phyloP scores from a whole-genome alignment of 2,888 invertebrate species.

The Metellina segmentata region DNA sequence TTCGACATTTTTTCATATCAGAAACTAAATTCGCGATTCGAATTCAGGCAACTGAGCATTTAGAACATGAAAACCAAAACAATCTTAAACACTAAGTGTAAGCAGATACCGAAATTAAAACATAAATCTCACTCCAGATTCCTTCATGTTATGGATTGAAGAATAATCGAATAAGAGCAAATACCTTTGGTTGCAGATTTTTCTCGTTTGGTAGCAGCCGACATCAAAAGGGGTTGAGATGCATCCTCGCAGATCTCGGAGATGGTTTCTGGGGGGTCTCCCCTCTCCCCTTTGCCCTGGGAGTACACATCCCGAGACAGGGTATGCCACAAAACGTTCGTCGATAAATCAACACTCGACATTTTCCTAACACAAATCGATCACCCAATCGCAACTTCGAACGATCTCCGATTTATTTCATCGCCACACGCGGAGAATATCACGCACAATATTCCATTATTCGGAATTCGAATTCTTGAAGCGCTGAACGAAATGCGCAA shows the following conservation, averaged over 20 bases:
- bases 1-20: too few species aligned
- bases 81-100: not conserved
- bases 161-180: too few species aligned
- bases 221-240: slow-evolving; percentile 31
- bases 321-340: slow-evolving; percentile 58
- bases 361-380: not conserved
- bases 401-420: not conserved
- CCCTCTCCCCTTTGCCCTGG: not conserved
- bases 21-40: too few species aligned
- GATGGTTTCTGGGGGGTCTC: slow-evolving; percentile 12
- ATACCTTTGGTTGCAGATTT: too few species aligned
- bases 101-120: not conserved
- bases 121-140: not conserved
- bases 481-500: not conserved
- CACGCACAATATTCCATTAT: not conserved
- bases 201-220: not conserved
- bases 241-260: slow-evolving; percentile 41
- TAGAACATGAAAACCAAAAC: not conserved
- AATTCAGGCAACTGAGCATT: too few species aligned
- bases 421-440: not conserved
- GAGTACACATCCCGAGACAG: slow-evolving; percentile 61
- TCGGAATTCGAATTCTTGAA: not conserved
- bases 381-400: not conserved
- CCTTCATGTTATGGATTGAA: not conserved
- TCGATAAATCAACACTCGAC: slow-evolving; percentile 57